Base-by-base conservation (phyloP, 53 echinoderm and acorn worm species). In the Pentamera pediparva region DNA sequence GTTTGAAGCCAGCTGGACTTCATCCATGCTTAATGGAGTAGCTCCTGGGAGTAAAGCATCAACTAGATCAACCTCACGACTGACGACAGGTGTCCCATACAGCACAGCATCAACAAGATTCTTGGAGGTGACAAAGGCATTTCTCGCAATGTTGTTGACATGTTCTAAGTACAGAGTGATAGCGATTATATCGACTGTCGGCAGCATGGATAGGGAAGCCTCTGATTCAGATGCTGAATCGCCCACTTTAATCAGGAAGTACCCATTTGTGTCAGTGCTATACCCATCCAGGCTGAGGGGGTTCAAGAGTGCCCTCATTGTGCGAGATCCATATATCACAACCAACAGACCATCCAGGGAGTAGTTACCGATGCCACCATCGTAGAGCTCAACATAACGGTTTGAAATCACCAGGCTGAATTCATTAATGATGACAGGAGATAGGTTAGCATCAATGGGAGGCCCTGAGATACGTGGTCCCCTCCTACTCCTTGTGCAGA, bases 371-470 rank as follows among this genome's bases (percentile, higher is more conserved):
- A 79, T 51, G 33, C 98, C 98, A 62, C 91, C 91, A 69, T 92
- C 89, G 43, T 83, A 98, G 1, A 92, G 82, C 69, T 98, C 98
- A 48, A 91, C 78, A 48, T 85, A 96, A 31, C 88, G 86, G 64
- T 71, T 76, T 1, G 77, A 74, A 9, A 13, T 72, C 20, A 67
- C 78, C 17, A 81, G 67, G 55, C 75, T 70, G 70, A 93, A 83
- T 73, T 93, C 93, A 58, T 89, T 93, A 43, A 93, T 93, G 55
- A 89, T 52, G 22, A 93, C 53, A 27, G 76, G 57, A 0, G 84
- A 86, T 31, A 64, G 70, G 18, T 26, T 25, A 61, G 53, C 77
- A 35, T 49, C 47, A 27, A 45, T 39, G 37, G 89, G 76, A n/a
- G 56, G 37, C 21, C 43, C 54, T 4, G 75, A 74, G 33, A 63